These are phyloP conservation scores for Caenorhabditis latens DNA, from an alignment of 1,140 invertebrate genomes.

Conservation along the genomic window DNA sequence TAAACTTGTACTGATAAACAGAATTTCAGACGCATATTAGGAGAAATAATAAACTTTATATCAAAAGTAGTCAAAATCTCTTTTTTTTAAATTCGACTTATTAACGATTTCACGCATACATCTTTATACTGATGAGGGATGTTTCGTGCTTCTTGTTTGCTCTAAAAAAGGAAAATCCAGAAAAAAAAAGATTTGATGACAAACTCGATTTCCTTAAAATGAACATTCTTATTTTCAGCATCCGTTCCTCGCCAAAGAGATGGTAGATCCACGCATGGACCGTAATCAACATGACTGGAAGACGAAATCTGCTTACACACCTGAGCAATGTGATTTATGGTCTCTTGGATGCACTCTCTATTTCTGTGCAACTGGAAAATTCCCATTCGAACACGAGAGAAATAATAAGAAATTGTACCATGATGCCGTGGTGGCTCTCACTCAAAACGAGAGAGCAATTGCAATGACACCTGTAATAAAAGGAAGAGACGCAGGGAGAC, in stretches of 20 bases:
- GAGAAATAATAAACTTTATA: not conserved
- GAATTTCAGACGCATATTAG: too few relatives aligned
- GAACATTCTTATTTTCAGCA: slow-evolving; percentile 28
- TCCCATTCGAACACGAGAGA: slow-evolving; percentile 27
- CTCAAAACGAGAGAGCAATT: not conserved
- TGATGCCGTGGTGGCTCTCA: not conserved
- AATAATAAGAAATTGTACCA: slow-evolving; percentile 32
- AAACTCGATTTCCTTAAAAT: slow-evolving; percentile 7
- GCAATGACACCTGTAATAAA: not conserved
- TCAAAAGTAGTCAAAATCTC: too few relatives aligned
- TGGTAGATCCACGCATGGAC: not conserved
- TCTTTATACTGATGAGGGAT: too few relatives aligned
- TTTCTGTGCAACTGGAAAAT: slow-evolving; percentile 30
- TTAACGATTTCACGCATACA: too few relatives aligned
- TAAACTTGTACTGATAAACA: too few relatives aligned
- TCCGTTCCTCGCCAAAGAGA: slow-evolving; percentile 19
- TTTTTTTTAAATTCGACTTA: too few relatives aligned
- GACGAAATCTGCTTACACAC: not conserved
- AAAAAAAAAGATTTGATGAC: not conserved
- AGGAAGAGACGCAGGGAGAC: not conserved
- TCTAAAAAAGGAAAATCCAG: too few relatives aligned
- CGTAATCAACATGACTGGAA: slow-evolving; percentile 17
- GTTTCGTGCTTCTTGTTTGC: too few relatives aligned
- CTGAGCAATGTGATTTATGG: slow-evolving; percentile 56
- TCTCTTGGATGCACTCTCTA: slow-evolving; percentile 57